Percentiles rank a stretch among this genome's conserved stretches.
phyloP scores from a whole-genome alignment of 2,113 vertebrate species.

The Chunga burmeisteri region DNA sequence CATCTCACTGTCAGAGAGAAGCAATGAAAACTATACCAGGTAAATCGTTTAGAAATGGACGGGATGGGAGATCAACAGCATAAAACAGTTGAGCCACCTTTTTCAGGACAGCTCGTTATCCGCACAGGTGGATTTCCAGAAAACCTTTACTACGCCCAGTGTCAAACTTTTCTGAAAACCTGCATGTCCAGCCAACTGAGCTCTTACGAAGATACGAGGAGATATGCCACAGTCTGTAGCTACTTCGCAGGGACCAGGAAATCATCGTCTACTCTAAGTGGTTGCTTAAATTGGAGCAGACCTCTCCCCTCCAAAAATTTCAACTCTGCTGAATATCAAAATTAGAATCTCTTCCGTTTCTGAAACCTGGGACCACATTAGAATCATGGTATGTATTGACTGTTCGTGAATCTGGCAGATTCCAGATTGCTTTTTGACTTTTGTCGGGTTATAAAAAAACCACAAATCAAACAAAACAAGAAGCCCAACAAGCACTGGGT shows the following conservation, averaged over 20 bases:
- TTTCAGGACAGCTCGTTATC: neutral
- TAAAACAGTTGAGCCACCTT: neutral
- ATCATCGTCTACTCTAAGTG: neutral
- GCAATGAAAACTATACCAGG: neutral
- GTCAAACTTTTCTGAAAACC: neutral
- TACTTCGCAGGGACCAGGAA: neutral
- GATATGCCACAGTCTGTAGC: neutral
- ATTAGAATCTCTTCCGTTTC: neutral
- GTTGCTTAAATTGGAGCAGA: neutral
- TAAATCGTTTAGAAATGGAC: neutral
- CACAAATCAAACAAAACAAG: neutral
- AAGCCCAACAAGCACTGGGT: neutral
- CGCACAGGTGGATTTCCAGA: neutral
- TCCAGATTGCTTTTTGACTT: neutral
- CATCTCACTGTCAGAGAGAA: neutral
- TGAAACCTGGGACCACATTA: neutral
- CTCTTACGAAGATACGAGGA: neutral
- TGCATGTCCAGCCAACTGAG: neutral
- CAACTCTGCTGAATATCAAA: neutral
- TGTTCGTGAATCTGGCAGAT: neutral
- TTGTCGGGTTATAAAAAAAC: neutral
- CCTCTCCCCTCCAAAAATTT: rapidly evolving
- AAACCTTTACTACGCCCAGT: neutral
- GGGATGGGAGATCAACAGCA: neutral
- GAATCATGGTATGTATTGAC: neutral